Percentiles rank a stretch among this genome's conserved stretches.
Evolutionary conservation across 92 coral and sea anemone species (phyloP).

Genomic region (Epizoanthus scotinus): DNA sequence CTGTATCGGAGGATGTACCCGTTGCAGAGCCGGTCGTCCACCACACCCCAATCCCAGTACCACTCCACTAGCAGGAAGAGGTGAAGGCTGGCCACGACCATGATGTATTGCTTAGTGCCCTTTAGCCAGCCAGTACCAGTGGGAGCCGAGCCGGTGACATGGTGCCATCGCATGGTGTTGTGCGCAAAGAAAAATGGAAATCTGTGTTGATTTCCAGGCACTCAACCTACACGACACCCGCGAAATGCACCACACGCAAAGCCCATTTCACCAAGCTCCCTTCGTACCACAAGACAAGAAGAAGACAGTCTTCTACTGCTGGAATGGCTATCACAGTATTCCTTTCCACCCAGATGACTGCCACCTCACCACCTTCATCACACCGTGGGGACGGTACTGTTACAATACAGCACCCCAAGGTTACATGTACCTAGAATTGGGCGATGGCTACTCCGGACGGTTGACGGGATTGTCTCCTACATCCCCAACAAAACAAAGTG

Average conservation of each 20-base stretch:
- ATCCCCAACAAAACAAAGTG: conserved; percentile 14
- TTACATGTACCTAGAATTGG: conserved; percentile 44
- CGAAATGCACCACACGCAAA: conserved; percentile 63
- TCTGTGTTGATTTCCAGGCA: conserved; percentile 60
- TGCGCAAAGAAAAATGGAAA: conserved; percentile 55
- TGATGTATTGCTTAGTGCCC: conserved; percentile 41
- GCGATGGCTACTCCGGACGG: conserved; percentile 58
- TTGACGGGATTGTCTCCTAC: not conserved
- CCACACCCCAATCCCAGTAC: no score
- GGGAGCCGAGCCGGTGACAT: conserved; percentile 54
- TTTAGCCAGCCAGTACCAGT: conserved; percentile 61
- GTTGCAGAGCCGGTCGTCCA: no score
- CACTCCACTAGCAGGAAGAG: no score
- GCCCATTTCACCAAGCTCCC: conserved; percentile 68
- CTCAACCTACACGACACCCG: conserved; percentile 60
- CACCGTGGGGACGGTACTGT: conserved; percentile 66
- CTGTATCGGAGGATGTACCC: no score
- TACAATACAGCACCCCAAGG: conserved; percentile 76
- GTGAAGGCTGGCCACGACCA: no score
- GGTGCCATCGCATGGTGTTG: conserved; percentile 63
- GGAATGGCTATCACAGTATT: conserved; percentile 55
- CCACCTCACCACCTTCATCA: conserved; percentile 71
- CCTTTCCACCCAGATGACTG: conserved; percentile 56
- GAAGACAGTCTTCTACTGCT: conserved; percentile 50
- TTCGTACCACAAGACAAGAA: conserved; percentile 37